Conservation (phyloP, 2,797 vertebrate genomes). For the Oreochromis grahami region DNA sequence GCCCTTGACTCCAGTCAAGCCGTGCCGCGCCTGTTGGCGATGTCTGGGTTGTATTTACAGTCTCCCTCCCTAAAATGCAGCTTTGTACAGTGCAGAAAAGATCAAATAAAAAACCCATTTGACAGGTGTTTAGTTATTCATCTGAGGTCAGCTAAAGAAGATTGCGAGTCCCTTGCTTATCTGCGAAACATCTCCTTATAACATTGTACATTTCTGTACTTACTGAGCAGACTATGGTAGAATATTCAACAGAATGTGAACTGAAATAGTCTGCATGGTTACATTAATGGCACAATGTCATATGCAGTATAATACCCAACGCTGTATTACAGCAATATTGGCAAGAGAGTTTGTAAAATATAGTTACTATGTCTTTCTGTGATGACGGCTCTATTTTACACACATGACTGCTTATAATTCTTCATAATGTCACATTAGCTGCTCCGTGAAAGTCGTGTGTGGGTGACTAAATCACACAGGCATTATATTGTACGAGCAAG, state of each 20-base stretch:
- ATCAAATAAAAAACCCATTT: constrained; percentile 21
- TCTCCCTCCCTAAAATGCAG: constrained; percentile 2
- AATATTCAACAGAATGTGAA: not conserved
- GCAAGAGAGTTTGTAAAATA: not conserved
- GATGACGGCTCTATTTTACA: constrained; percentile 13
- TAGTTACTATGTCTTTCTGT: constrained; percentile 8
- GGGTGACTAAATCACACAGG: constrained; percentile 39
- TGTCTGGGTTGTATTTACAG: constrained; percentile 30
- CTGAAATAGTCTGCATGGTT: not conserved
- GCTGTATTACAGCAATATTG: not conserved
- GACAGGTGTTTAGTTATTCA: constrained; percentile 14
- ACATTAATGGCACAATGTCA: not conserved
- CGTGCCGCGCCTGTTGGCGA: constrained; percentile 14
- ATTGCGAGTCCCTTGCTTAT: not conserved
- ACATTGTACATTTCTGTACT: not conserved
- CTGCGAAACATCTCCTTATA: not conserved
- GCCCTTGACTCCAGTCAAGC: constrained; percentile 52
- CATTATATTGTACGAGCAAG: constrained; percentile 29
- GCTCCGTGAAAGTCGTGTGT: constrained; percentile 18
- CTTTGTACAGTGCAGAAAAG: constrained; percentile 7
- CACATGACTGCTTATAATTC: constrained; percentile 17
- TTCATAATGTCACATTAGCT: constrained; percentile 42
- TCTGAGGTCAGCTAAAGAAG: not conserved
- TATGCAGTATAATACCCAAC: not conserved
- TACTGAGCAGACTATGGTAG: not conserved